Percentiles rank a stretch among this genome's conserved stretches.
These are phyloP conservation scores for Gymnogyps californianus DNA, from an alignment of 2,113 vertebrate species.

Conservation along the genomic window DNA sequence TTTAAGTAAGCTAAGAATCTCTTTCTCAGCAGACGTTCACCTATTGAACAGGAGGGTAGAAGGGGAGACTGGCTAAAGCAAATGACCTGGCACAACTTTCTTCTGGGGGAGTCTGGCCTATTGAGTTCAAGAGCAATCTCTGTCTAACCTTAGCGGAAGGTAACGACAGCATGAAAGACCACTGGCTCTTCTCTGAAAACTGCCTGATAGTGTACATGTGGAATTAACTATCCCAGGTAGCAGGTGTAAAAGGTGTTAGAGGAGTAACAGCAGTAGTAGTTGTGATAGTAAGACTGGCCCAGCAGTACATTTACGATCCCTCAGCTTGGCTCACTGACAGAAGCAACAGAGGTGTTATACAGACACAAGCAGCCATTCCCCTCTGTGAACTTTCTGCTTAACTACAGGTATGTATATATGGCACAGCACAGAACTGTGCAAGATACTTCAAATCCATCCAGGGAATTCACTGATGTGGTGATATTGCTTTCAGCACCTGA, in stretches of 20 bases:
- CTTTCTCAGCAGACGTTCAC: not conserved
- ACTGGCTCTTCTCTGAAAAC: not conserved
- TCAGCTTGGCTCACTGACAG: not conserved
- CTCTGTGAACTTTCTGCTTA: not conserved
- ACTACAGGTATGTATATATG: not conserved
- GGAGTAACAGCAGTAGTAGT: not conserved
- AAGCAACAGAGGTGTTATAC: not conserved
- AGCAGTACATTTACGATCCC: too few species aligned
- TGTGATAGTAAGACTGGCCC: not conserved
- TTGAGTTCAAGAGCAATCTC: not conserved
- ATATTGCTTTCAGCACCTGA: not conserved
- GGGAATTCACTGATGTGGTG: not conserved
- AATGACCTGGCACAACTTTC: not conserved
- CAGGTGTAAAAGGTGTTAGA: not conserved
- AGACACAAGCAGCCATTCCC: not conserved
- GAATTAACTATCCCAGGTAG: not conserved
- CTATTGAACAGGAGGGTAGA: not conserved
- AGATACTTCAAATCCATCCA: not conserved
- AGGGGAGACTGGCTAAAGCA: not conserved
- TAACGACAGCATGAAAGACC: not conserved
- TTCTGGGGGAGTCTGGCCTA: not conserved
- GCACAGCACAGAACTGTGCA: not conserved
- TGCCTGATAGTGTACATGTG: accelerated
- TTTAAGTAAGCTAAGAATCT: not conserved
- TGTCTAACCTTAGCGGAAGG: not conserved